phyloP scores from a whole-genome alignment of 1,140 invertebrate species.

The Steinernema khuongi region DNA sequence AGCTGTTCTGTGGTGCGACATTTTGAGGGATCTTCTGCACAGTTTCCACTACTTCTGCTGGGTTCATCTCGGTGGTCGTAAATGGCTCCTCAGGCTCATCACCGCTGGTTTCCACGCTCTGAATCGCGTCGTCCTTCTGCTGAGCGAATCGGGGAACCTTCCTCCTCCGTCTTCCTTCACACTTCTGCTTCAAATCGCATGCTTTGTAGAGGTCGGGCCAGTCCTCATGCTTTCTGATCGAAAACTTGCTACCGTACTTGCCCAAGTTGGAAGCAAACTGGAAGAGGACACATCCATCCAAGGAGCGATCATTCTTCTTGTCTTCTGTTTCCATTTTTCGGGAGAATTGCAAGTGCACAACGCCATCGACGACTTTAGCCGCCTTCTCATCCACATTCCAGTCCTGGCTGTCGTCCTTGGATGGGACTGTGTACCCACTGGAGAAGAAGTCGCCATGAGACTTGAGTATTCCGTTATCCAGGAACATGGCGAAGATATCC shows the following conservation, averaged over 20 bases:
- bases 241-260: background rate
- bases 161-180: background rate
- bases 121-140: too few species aligned
- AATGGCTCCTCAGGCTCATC: too few species aligned
- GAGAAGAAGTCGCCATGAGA: background rate
- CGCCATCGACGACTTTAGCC: background rate
- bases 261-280: background rate
- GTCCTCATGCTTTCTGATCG: background rate
- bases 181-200: background rate
- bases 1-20: background rate
- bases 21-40: background rate
- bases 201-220: background rate
- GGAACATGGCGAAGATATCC: background rate
- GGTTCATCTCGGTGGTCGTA: too few species aligned
- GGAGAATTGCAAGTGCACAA: background rate
- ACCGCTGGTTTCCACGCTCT: too few species aligned
- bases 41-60: background rate
- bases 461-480: background rate
- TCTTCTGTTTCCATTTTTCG: background rate
- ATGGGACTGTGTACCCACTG: background rate
- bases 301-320: background rate
- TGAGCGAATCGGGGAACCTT: background rate
- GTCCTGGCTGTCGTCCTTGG: constrained; percentile 6
- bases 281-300: constrained; percentile 1
- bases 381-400: background rate